Conservation (phyloP, 2,888 invertebrate genomes). For the Sialis fuliginosa region DNA sequence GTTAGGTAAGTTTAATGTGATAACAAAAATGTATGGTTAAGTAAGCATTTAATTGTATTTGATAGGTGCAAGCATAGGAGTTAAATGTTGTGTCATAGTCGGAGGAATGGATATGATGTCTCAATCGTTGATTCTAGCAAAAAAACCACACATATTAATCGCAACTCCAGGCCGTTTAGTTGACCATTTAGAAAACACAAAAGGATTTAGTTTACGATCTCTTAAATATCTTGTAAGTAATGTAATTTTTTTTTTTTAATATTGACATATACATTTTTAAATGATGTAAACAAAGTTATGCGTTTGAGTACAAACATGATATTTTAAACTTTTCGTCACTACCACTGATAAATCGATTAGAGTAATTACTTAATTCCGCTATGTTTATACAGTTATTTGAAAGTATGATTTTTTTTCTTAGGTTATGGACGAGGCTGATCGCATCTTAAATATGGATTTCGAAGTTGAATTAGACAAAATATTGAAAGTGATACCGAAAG, state of each 20-base stretch:
- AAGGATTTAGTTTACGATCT: slow-evolving; percentile 83
- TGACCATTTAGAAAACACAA: slow-evolving; percentile 95
- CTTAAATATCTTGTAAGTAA: slow-evolving; percentile 65
- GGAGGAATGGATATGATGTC: slow-evolving; percentile 99
- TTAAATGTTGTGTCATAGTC: slow-evolving; percentile 91
- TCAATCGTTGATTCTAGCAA: slow-evolving; percentile 76
- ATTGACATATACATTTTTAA: slow-evolving; percentile 1
- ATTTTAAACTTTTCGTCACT: no score
- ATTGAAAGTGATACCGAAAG: slow-evolving; percentile 74
- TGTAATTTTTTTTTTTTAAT: slow-evolving; percentile 12
- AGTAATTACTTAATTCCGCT: no score
- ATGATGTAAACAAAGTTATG: slow-evolving; percentile 1
- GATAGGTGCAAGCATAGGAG: slow-evolving; percentile 70
- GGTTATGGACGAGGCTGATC: slow-evolving; percentile 98
- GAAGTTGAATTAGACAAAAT: slow-evolving; percentile 96
- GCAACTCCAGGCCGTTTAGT: slow-evolving; percentile 92
- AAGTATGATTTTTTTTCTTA: slow-evolving; percentile 17
- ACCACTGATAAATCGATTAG: no score
- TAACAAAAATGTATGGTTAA: not conserved
- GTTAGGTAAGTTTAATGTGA: slow-evolving; percentile 47
- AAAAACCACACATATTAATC: slow-evolving; percentile 93
- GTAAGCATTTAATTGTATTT: not conserved
- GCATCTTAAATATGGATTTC: slow-evolving; percentile 98
- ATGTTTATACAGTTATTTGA: not conserved
- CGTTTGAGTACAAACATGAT: not conserved